Evolutionary conservation across 2,888 invertebrate genomes (phyloP).

Genomic region (Mythimna ferrago): DNA sequence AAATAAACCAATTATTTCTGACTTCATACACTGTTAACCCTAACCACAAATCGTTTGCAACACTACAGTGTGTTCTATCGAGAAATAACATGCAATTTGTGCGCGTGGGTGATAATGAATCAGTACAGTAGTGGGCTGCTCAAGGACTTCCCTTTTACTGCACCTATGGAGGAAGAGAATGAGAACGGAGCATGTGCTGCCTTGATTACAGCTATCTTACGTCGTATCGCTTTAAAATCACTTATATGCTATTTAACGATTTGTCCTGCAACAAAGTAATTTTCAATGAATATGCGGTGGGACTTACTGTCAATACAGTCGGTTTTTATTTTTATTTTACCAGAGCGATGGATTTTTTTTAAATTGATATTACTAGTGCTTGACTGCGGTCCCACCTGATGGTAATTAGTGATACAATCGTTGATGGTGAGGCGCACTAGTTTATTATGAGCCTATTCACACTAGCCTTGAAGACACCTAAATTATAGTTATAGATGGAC

Average conservation of each 20-base stretch:
- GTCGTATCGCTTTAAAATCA: constrained; percentile 14
- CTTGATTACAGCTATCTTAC: constrained; percentile 42
- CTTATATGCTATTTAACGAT: constrained; percentile 1
- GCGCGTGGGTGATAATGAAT: constrained; percentile 86
- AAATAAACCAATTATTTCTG: constrained; percentile 39
- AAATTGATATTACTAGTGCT: too few species aligned
- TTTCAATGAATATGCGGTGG: constrained; percentile 15
- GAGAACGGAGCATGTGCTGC: constrained; percentile 63
- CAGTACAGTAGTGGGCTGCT: constrained; percentile 79
- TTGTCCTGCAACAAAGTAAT: constrained; percentile 19
- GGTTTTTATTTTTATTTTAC: neutral
- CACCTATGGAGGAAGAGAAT: constrained; percentile 75
- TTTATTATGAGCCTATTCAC: too few species aligned
- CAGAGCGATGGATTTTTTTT: neutral
- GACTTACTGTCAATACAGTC: neutral
- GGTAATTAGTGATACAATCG: too few species aligned
- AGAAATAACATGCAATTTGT: constrained; percentile 73
- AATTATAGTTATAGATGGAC: too few species aligned
- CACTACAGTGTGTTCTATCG: constrained; percentile 66
- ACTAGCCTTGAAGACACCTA: too few species aligned
- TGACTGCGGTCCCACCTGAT: too few species aligned
- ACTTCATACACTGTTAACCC: constrained; percentile 60
- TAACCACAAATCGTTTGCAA: constrained; percentile 60
- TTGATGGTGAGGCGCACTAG: too few species aligned
- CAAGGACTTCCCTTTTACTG: constrained; percentile 89